phyloP scores from a whole-genome alignment of 2,888 invertebrate genomes.

The Lamproptera curius region DNA sequence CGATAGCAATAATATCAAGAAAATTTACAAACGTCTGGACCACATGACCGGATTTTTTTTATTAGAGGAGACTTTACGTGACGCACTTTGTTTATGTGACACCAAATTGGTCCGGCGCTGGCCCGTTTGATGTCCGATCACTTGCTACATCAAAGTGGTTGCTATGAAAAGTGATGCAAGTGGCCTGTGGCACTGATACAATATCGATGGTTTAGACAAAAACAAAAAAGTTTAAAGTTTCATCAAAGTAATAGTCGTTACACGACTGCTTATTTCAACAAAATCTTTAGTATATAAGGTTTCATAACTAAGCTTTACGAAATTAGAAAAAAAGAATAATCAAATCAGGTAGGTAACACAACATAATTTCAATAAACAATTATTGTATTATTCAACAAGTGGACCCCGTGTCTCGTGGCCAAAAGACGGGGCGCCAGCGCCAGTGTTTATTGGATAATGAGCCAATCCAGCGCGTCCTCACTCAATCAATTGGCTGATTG shows the following conservation, averaged over 20 bases:
- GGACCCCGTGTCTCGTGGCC: background rate
- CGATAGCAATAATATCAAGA: no score
- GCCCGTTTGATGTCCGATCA: slow-evolving; percentile 12
- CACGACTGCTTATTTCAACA: slow-evolving; percentile 42
- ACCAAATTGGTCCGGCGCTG: background rate
- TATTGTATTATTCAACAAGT: no score
- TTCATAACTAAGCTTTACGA: background rate
- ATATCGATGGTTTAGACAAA: no score
- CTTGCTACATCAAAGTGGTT: slow-evolving; percentile 20
- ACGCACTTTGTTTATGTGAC: slow-evolving; percentile 13
- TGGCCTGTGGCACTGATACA: slow-evolving; percentile 9
- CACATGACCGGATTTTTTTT: no score
- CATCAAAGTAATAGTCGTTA: slow-evolving; percentile 56
- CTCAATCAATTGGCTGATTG: slow-evolving; percentile 57
- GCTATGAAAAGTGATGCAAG: slow-evolving; percentile 37
- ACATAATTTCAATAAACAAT: no score
- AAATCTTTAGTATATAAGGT: slow-evolving; percentile 29
- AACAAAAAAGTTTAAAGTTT: slow-evolving; percentile 45
- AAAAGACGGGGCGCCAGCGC: slow-evolving; percentile 45
- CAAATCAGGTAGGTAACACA: background rate
- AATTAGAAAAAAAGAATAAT: background rate
- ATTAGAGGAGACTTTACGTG: no score
- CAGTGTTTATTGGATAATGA: slow-evolving; percentile 65
- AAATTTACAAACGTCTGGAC: no score
- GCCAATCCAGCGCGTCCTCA: slow-evolving; percentile 51